Evolutionary conservation across 30 jellyfish, hydroid and myxozoan species (phyloP), one percentile per base, ranked within the genome.

Genomic region (Morbakka virulenta): DNA sequence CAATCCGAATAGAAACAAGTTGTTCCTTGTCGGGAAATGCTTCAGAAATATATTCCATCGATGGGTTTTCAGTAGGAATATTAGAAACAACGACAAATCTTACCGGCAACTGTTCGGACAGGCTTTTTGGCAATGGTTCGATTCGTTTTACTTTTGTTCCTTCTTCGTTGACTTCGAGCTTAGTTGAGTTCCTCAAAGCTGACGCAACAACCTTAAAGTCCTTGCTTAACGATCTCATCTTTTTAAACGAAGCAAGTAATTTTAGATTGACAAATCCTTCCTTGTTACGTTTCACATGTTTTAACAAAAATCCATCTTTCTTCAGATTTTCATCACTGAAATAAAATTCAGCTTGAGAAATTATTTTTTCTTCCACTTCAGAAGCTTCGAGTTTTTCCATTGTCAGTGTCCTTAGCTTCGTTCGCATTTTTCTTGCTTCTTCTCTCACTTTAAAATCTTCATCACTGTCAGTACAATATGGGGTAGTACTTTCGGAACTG

Each of bases 191-290:
- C 68, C 76, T 79, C 72, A 92, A 50, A 2, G 98, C 98, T 33
- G 85, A 95, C 47, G 89, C 93, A 32, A 92, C 85, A n/a, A 92
- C 95, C 30, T 82, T 61, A 48, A 76, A 86, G 62, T 92, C 98
- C 66, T 87, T 81, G 82, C 96, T 79, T 23, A 92, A 63, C 0
- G 96, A 72, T 50, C 95, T 64, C 96, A 92, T 85, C 62, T 81
- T 86, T 47, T 92, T 92, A 70, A 92, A 92, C 22, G 98, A 92
- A 17, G 98, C 87, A 25, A 92, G 28, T 47, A 92, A 85, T 69
- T 92, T 92, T 67, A 92, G 79, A 64, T 92, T 92, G 28, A 92
- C 98, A 67, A 50, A 92, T 67, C 98, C 98, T 32, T 92, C 98
- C 52, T 92, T 92, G 82, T 92, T 92, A 23, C 98, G 81, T 30